Percentiles rank a stretch among this genome's conserved stretches.
These are phyloP conservation scores for Halcyon senegalensis DNA, from an alignment of 2,113 vertebrate genomes.

Conservation along the genomic window DNA sequence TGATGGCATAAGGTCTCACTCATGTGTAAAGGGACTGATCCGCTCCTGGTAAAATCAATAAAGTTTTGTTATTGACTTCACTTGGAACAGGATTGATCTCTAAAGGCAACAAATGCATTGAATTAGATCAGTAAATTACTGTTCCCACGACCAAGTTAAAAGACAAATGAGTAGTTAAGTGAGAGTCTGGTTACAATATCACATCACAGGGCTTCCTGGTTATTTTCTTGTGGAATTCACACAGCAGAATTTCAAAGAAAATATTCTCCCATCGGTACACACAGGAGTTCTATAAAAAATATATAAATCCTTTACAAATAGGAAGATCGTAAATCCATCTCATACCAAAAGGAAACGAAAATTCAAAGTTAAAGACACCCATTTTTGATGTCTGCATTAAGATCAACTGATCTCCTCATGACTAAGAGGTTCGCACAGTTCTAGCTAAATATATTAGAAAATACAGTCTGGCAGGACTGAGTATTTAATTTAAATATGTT, in stretches of 20 bases:
- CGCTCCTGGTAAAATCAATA: neutral
- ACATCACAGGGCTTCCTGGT: conserved; percentile 41
- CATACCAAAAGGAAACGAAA: neutral
- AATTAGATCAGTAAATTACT: conserved; percentile 72
- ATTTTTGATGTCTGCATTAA: neutral
- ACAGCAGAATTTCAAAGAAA: neutral
- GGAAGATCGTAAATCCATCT: neutral
- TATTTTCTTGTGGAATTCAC: conserved; percentile 64
- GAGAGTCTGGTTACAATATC: conserved; percentile 55
- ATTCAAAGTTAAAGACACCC: neutral
- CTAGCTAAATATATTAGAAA: conserved; percentile 40
- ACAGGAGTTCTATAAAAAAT: neutral
- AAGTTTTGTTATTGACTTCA: conserved; percentile 16
- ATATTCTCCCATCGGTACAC: neutral
- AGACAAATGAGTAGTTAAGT: conserved; percentile 66
- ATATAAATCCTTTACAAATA: neutral
- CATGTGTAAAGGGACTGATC: neutral
- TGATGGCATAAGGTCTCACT: neutral
- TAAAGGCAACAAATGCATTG: conserved; percentile 32
- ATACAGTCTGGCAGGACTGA: neutral
- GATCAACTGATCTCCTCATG: neutral
- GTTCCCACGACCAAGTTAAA: conserved; percentile 68
- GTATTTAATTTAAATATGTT: conserved; percentile 23
- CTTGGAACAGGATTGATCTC: neutral
- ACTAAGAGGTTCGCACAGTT: conserved; percentile 27